A percentile compares a stretch with the other conserved stretches of the same genome.
Conservation (phyloP, 2,113 vertebrate species). For the Ceyx melanurus region DNA sequence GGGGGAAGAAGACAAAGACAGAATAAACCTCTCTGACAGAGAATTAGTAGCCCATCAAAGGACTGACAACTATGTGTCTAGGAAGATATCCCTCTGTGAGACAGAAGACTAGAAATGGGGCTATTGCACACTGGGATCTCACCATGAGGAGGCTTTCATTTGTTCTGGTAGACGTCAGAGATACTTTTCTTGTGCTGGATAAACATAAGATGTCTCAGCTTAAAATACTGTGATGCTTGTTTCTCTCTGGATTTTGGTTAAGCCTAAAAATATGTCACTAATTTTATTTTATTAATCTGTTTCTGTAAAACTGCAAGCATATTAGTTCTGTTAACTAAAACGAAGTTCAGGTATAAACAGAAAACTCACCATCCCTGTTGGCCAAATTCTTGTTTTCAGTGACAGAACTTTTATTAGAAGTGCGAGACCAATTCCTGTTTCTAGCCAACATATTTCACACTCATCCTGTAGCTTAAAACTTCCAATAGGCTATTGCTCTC, state of each 20-base stretch:
- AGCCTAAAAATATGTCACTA: neutral
- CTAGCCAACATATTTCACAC: neutral
- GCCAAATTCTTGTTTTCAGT: neutral
- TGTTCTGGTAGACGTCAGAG: neutral
- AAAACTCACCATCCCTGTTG: rapidly evolving
- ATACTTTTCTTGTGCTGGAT: neutral
- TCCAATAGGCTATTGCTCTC: neutral
- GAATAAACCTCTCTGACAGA: neutral
- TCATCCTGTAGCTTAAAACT: neutral
- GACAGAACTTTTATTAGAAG: neutral
- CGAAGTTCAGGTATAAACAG: neutral
- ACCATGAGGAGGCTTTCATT: neutral
- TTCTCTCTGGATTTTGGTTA: neutral
- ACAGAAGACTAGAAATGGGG: neutral
- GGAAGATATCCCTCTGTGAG: neutral
- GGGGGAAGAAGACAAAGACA: neutral
- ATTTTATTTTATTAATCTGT: neutral
- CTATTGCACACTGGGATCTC: neutral
- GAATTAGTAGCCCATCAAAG: neutral
- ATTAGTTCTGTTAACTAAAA: neutral
- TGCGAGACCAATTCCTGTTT: neutral
- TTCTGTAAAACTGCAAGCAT: neutral
- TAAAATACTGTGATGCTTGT: neutral
- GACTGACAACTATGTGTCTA: neutral
- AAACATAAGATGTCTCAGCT: neutral